Conservation (phyloP, 2,797 vertebrate genomes). For the Glyptemys insculpta region DNA sequence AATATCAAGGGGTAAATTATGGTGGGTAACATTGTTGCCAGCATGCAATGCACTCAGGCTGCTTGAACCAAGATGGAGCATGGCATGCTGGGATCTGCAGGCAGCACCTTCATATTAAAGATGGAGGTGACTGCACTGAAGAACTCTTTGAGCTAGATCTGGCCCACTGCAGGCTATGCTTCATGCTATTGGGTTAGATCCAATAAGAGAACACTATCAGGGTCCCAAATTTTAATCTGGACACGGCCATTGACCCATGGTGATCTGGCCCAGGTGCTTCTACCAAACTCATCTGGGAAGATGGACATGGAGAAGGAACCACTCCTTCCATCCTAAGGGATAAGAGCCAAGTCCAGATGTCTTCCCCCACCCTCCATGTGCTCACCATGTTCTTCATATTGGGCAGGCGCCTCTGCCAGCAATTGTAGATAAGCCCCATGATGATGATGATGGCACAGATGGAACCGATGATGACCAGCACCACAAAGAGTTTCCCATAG, state of each 20-base stretch:
- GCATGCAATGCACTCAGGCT: not conserved
- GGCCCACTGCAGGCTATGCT: not conserved
- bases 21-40: not conserved
- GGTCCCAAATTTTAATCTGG: not conserved
- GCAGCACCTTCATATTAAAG: not conserved
- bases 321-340: not conserved
- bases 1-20: not conserved
- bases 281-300: not conserved
- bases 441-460: conserved; percentile 97
- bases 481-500: conserved; percentile 96
- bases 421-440: conserved; percentile 95
- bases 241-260: not conserved
- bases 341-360: not conserved
- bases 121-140: not conserved
- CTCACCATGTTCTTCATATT: conserved; percentile 92
- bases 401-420: conserved; percentile 94
- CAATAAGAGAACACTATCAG: not conserved
- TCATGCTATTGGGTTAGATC: not conserved
- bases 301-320: not conserved
- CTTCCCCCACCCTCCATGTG: not conserved
- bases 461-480: conserved; percentile 95
- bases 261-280: not conserved
- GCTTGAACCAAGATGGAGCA: not conserved
- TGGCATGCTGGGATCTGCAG: not conserved
- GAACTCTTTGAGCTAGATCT: not conserved